Evolutionary conservation across 2,888 invertebrate genomes (phyloP), one percentile per base, ranked within the genome.

Genomic region (Brachypterus glaber): DNA sequence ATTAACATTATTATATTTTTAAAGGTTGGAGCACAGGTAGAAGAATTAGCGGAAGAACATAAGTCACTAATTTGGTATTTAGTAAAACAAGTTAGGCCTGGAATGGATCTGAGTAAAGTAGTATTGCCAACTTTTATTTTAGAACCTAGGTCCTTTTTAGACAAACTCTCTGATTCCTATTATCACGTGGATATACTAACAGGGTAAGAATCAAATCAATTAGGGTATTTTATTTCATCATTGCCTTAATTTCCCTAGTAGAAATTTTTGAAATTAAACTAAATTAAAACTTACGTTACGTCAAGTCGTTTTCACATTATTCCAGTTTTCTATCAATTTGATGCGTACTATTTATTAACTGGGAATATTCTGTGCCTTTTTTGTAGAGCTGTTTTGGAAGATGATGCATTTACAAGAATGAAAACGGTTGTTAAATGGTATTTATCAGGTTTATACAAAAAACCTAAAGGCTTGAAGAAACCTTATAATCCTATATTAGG

Each of bases 401-500:
- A 90, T 51, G 92, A 93, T 63, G 89, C 93, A 0, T 91, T 85
- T 62, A 80, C 79, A 15, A 74, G 95, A 43, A 93, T 95, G 82
- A 89, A 89, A 58, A 71, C 74, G 14, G 82, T 95, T 1, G 82
- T 89, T 0, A 77, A 82, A 52, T 93, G 91, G 90, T 95, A 93
- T 66, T 71, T 93, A 17, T 91, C 91, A 0, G 92, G 93, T 2
- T 79, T 93, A 59, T 89, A 93, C 65, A 84, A 91, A 52, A 93
- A 95, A 62, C 93, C 93, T 1, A 89, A 88, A 64, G 93, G 93
- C 3, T 70, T 93, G 31, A 95, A 93, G 65, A 95, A 95, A 62
- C 93, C 93, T 0, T 95, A 93, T 62, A 95, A 95, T 70, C 93
- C 93, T 0, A 87, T 93, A 35, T 72, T 95, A 32, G 93, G 93